Conservation (phyloP, 2,888 invertebrate species). For the Orchestes rusci region DNA sequence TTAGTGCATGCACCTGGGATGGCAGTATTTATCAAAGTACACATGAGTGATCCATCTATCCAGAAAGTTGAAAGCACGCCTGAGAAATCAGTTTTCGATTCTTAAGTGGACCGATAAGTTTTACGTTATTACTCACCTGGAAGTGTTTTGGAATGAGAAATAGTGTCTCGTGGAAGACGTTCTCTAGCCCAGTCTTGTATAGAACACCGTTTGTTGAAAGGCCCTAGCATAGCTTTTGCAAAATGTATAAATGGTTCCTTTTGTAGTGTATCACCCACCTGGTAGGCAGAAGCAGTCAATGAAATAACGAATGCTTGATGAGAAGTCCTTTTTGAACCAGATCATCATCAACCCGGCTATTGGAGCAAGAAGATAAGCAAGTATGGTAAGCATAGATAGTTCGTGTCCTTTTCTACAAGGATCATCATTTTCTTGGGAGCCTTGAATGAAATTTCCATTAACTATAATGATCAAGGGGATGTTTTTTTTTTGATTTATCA, state of each 20-base stretch:
- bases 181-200: constrained; percentile 38
- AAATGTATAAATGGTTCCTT: no score
- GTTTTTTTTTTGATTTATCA: no score
- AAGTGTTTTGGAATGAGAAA: constrained; percentile 31
- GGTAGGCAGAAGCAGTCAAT: constrained; percentile 51
- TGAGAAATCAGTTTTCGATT: constrained; percentile 1
- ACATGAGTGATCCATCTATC: constrained; percentile 55
- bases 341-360: constrained; percentile 50
- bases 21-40: constrained; percentile 51
- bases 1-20: constrained; percentile 57
- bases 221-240: not conserved
- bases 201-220: constrained; percentile 36
- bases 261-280: constrained; percentile 40
- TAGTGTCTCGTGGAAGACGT: constrained; percentile 35
- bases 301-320: constrained; percentile 48
- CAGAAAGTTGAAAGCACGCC: constrained; percentile 48
- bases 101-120: not conserved
- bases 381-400: constrained; percentile 31
- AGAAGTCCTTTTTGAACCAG: constrained; percentile 51
- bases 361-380: constrained; percentile 52
- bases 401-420: no score
- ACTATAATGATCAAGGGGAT: no score
- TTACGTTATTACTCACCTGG: constrained; percentile 27
- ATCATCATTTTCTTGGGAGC: no score
- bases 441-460: no score